Evolutionary conservation across 2,797 vertebrate genomes (phyloP), one percentile per base, ranked within the genome.

Genomic region (Emys orbicularis): DNA sequence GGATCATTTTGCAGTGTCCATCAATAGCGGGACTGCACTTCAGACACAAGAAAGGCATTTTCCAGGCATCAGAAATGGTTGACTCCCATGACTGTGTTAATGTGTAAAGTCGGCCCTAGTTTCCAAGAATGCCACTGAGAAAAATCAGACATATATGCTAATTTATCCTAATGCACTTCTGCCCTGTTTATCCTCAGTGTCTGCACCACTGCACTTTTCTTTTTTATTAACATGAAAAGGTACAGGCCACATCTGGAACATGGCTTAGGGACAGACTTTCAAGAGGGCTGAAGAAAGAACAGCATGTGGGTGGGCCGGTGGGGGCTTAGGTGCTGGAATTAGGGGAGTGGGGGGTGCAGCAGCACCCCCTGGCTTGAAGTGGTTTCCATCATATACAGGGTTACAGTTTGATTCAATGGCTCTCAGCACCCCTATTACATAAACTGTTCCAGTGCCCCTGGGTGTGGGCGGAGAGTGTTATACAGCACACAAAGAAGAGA

Each of bases 171-270:
- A 1, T 11, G 8, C 41, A 23, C 0, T 12, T 95, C 90, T 23
- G 0, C n/a, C 27, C 29, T 90, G 41, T 88, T 87, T 56, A 76
- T 79, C 83, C 34, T 72, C 37, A 61, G 12, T 23, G 11, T 88
- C 94, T 85, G 27, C 49, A 11, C n/a, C 10, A 4, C 18, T 61
- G 53, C 5, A 52, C 12, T 88, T 90, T 74, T 84, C 2, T 80
- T 95, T 74, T 44, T 92, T 93, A 74, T 44, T 80, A 77, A 12
- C 50, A 50, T 0, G 5, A 82, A 44, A 91, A 91, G 65, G 1
- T 0, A 0, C 5, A 61, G 13, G 52, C 81, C 59, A 76, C 37
- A 52, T 44, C 0, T 3, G 87, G 50, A 86, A 8, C 21, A n/a
- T 10, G 12, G 23, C 10, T 83, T 77, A 61, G 49, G 84, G 79